Base-by-base conservation (phyloP, 1,140 invertebrate species). In the Dolichoris vasculosae region DNA sequence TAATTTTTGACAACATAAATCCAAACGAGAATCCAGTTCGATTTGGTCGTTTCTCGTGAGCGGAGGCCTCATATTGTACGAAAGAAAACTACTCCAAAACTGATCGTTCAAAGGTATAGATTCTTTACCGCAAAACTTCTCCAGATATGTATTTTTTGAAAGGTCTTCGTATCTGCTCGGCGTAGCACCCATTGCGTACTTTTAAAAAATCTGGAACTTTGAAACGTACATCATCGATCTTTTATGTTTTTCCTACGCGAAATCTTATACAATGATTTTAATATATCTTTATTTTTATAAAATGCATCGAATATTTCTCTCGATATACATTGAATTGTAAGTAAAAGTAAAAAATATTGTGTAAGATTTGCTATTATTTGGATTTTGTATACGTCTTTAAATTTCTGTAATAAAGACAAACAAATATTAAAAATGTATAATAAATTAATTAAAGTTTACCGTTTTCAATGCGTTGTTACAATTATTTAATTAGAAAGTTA, bases 21-120 rank as follows among this genome's bases (percentile, higher is more conserved):
- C 96, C 23, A 97, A 93, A 71, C 95, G 95, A 48, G 97, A 96
- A 89, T 98, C 97, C 71, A 99, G 78, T 83, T 93, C 91, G 86
- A 93, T 93, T 84, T 93, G 92, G 85, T 94, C 95, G 93, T 94
- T 97, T 95, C 95, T 95, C 84, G 95, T 96, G 63, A 94, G 94
- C 7, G 97, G 96, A 83, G 97, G 94, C 71, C 95, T 95, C 87
- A 99, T 96, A 88, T 98, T 97, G 88, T 98, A 99, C 0, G 98
- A 97, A 23, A 99, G 93, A 80, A 99, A 95, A 87, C 96, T 96
- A 91, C 98, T 98, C 98, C 98, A 99, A 92, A 98, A 99, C 20
- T 96, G 96, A 94, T 99, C 97, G 93, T 98, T 98, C 38, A 95
- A 94, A n/a, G 95, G 94, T 88, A 99, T 97, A 23, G 95, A 90